phyloP scores from a whole-genome alignment of 2,113 vertebrate genomes.

The Reinhardtius hippoglossoides region DNA sequence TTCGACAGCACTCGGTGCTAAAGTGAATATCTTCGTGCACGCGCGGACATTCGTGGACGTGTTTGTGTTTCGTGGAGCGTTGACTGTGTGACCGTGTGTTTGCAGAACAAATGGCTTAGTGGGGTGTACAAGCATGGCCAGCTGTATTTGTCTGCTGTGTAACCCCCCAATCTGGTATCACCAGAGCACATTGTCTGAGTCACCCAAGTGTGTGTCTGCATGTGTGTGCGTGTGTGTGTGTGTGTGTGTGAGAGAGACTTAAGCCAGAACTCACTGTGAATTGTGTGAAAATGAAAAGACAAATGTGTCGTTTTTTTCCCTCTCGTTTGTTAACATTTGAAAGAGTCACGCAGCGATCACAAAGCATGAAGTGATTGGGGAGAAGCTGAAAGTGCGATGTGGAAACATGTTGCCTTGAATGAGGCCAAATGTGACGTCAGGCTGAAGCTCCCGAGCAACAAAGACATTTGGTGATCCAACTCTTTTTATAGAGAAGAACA shows the following conservation, averaged over 20 bases:
- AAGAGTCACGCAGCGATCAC: slow-evolving; percentile 37
- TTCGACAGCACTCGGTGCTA: slow-evolving; percentile 6
- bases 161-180: slow-evolving; percentile 59
- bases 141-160: slow-evolving; percentile 72
- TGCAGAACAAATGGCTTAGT: slow-evolving; percentile 70
- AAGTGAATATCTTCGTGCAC: slow-evolving; percentile 15
- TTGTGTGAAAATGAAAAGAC: slow-evolving; percentile 41
- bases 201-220: slow-evolving; percentile 47
- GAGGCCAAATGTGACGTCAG: slow-evolving; percentile 57
- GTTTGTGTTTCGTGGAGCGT: slow-evolving; percentile 35
- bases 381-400: too few relatives aligned
- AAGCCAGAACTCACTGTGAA: slow-evolving; percentile 40
- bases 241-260: slow-evolving; percentile 12
- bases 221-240: too few relatives aligned
- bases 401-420: not conserved
- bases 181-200: slow-evolving; percentile 64
- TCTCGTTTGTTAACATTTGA: slow-evolving; percentile 34
- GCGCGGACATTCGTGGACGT: slow-evolving; percentile 32
- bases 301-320: slow-evolving; percentile 25
- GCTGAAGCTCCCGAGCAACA: not conserved
- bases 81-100: slow-evolving; percentile 43
- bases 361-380: slow-evolving; percentile 39
- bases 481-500: too few relatives aligned
- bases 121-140: slow-evolving; percentile 61
- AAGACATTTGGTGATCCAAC: too few relatives aligned